Conservation (phyloP, 2,797 vertebrate species). For the Falco berigora region DNA sequence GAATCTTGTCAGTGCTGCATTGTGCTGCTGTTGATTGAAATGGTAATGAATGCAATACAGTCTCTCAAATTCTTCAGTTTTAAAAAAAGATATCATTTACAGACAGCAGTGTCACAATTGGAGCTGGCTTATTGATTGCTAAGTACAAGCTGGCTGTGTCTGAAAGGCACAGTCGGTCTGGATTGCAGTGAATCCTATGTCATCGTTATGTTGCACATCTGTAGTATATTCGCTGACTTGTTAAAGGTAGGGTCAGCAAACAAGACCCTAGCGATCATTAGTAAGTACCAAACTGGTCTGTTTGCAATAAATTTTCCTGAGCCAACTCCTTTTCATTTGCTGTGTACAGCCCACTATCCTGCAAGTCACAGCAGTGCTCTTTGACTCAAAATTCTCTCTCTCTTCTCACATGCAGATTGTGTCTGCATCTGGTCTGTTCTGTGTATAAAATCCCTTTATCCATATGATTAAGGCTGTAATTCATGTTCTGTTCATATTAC, state of each 20-base stretch:
- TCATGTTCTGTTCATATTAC: neutral
- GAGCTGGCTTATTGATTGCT: slow-evolving; percentile 25
- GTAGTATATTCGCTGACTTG: neutral
- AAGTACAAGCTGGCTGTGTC: neutral
- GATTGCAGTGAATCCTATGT: neutral
- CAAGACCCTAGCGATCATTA: neutral
- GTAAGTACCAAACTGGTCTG: neutral
- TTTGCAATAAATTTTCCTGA: neutral
- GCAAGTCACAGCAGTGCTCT: neutral
- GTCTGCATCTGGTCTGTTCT: neutral
- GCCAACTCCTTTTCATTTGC: neutral
- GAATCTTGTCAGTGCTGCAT: slow-evolving; percentile 23
- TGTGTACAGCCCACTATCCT: neutral
- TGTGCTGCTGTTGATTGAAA: slow-evolving; percentile 46
- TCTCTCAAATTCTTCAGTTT: neutral
- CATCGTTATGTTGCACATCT: neutral
- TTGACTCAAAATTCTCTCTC: neutral
- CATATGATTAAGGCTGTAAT: neutral
- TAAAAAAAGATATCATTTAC: neutral
- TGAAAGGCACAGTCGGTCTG: neutral
- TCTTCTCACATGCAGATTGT: neutral
- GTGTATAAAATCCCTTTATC: neutral
- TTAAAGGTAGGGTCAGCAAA: neutral
- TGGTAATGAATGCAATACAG: slow-evolving; percentile 40
- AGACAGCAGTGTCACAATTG: neutral